Evolutionary conservation across 1,140 invertebrate species (phyloP), one percentile per base, ranked within the genome.

Genomic region (Drosophila malerkotliana): DNA sequence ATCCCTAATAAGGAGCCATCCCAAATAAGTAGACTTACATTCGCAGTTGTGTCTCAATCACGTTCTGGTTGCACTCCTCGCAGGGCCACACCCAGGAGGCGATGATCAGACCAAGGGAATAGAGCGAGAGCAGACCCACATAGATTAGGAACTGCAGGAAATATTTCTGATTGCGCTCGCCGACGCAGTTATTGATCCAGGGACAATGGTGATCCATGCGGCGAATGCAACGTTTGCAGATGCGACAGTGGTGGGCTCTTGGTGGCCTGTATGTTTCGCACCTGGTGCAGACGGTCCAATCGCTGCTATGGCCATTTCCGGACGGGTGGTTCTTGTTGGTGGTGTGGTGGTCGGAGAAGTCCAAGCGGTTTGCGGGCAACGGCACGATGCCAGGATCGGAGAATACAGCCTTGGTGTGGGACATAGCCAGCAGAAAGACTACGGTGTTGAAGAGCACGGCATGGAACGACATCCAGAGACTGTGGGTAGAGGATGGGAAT

Each of bases 161-260:
- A 93, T 96, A 98, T 91, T 98, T 98, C 93, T 98, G 97, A 93
- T 98, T 98, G 81, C 95, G 94, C 92, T 98, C 97, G 48, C 97
- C 97, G 32, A 98, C 97, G 92, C 97, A 98, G 92, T 98, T 98
- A 90, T 98, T 98, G 37, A 98, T 97, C 97, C 96, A 96, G 74
- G 72, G 93, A 92, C 91, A 98, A 92, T 98, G 97, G 93, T 98
- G 97, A 92, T 98, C 97, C 97, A 98, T 98, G 85, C 95, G 93
- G 47, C 95, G 93, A 64, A 98, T 96, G 91, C 97, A 98, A 60
- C 97, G 93, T 85, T 96, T 94, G 91, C 97, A 98, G 82, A 98
- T 96, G 68, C 97, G 93, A 92, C 97, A 98, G 91, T 98, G 97
- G 92, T 98, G 97, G 34, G 97, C 96, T 77, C 96, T 92, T 12